These are phyloP conservation scores for Hypena proboscidalis DNA, from an alignment of 2,888 invertebrate genomes.

Conservation along the genomic window DNA sequence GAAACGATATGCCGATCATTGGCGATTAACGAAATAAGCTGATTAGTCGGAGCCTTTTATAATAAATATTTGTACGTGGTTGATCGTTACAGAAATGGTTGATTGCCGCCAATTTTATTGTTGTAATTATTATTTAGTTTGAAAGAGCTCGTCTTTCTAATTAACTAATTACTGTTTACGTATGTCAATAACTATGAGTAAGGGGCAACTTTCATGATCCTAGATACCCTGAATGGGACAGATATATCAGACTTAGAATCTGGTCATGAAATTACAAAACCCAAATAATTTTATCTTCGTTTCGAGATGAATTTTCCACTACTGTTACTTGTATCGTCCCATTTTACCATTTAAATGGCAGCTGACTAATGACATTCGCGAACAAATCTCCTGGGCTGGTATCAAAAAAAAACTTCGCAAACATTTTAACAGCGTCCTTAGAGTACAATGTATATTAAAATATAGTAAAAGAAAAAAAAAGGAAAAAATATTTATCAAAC, in stretches of 20 bases:
- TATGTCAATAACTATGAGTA: too few species aligned
- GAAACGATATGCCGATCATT: constrained; percentile 6
- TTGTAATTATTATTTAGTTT: too few species aligned
- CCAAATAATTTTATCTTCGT: too few species aligned
- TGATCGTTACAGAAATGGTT: not conserved
- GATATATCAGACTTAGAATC: too few species aligned
- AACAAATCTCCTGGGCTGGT: constrained; percentile 37
- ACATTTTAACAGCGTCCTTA: constrained; percentile 37
- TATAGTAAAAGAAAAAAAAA: too few species aligned
- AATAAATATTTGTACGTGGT: constrained; percentile 3
- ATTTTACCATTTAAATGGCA: constrained; percentile 45
- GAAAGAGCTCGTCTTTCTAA: too few species aligned
- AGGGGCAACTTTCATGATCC: too few species aligned
- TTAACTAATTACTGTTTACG: too few species aligned
- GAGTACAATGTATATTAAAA: constrained; percentile 15
- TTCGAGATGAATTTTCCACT: not conserved
- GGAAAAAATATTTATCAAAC: too few species aligned
- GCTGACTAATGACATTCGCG: constrained; percentile 41
- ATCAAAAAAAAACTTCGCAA: constrained; percentile 47
- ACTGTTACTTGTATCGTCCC: not conserved
- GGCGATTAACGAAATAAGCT: constrained; percentile 9
- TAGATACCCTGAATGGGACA: too few species aligned
- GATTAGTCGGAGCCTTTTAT: constrained; percentile 6
- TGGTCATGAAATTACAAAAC: too few species aligned
- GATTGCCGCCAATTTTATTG: too few species aligned